Evolutionary conservation across 2,113 vertebrate species (phyloP), one percentile per base, ranked within the genome.

Genomic region (Trachemys scripta): DNA sequence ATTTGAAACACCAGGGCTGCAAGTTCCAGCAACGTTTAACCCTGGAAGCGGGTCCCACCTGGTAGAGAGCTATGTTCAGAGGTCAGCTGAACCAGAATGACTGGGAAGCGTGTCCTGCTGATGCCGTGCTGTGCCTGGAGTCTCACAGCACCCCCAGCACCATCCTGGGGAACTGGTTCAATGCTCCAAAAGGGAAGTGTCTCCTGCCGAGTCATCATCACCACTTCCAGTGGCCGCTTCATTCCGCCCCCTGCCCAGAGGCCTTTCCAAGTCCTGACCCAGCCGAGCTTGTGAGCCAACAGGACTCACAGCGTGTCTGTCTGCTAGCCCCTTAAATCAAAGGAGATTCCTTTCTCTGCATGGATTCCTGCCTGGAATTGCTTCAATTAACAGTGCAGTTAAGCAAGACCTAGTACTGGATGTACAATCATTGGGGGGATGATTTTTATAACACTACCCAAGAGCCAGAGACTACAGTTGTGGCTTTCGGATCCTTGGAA

Each of bases 311-410:
- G 42, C 4, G 45, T 29, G 10, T 57, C 76, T 31, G 6, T 12
- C 62, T 47, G 85, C 35, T 92, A 79, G 31, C 50, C 65, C 88
- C 88, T 94, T 84, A 92, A 90, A 86, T 53, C n/a, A 53, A 59
- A 86, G 57, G 54, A 1, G 1, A 45, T 78, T 92, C 88, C 88
- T 92, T 87, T n/a, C 85, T 86, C 59, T 17, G 76, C 47, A 54
- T 62, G 85, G 90, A 78, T 82, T 81, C 51, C 10, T 45, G 85
- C 54, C 85, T 90, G 90, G 94, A 94, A 86, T 84, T 69, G 49
- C 82, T 94, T 69, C 38, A 72, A 79, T 81, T 83, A 90, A 88
- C 80, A 86, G 90, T 81, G 84, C 49, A 53, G 76, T 78, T 90
- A 82, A 88, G 65, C 42, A 29, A 85, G 93, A 85, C 81, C 10